Evolutionary conservation across 2,888 invertebrate species (phyloP).

Genomic region (Lissonota sp.): DNA sequence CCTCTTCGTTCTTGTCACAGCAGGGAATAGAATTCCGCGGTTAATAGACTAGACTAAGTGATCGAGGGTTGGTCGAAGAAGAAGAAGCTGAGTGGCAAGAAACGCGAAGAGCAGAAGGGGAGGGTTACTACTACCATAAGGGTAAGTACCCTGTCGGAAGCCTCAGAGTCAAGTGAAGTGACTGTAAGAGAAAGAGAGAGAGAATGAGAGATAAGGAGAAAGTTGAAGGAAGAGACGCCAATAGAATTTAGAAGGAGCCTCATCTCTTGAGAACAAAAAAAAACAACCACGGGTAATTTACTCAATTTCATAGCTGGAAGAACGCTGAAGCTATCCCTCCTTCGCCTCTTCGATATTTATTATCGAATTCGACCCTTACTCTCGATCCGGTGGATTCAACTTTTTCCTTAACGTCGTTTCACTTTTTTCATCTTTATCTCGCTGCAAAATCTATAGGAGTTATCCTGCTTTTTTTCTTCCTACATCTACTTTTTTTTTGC

Average conservation of each 20-base stretch:
- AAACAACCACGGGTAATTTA: conserved; percentile 45
- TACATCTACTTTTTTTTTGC: too few species aligned
- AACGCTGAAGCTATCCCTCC: conserved; percentile 27
- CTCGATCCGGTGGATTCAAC: conserved; percentile 9
- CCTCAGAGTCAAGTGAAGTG: conserved; percentile 35
- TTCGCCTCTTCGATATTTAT: conserved; percentile 39
- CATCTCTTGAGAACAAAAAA: conserved; percentile 25
- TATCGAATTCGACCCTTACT: conserved; percentile 35
- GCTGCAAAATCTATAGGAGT: not conserved
- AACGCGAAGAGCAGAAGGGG: conserved; percentile 28
- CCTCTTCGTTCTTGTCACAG: conserved; percentile 35
- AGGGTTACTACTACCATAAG: conserved; percentile 49
- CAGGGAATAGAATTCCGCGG: conserved; percentile 62
- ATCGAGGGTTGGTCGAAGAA: conserved; percentile 55
- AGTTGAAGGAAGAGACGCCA: conserved; percentile 35
- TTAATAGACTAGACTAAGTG: conserved; percentile 73
- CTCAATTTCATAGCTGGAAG: conserved; percentile 43
- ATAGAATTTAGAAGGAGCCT: conserved; percentile 53
- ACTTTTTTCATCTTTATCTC: not conserved
- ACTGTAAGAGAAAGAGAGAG: conserved; percentile 10
- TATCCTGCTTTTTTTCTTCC: too few species aligned
- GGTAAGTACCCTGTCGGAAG: conserved; percentile 57
- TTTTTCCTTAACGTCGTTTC: conserved; percentile 20
- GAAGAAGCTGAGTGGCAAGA: conserved; percentile 51
- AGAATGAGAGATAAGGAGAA: not conserved